Base-by-base conservation (phyloP, 2,888 invertebrate species). In the Acanthosepion esculentum region DNA sequence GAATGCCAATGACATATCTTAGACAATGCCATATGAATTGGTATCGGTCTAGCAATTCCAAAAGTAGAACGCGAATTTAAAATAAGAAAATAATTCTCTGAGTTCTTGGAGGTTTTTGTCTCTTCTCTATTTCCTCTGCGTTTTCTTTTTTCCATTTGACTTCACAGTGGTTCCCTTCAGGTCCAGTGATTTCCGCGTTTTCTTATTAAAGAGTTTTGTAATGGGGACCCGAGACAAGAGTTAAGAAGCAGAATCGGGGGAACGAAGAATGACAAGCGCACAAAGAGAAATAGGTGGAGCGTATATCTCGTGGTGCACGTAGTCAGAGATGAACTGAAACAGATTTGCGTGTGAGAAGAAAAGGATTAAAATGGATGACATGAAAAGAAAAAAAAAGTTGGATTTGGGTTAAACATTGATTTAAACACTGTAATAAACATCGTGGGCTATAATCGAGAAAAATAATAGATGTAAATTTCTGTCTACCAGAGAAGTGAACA, bases 141-240 rank as follows among this genome's bases (percentile, higher is more conserved):
- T 33, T 15, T 78, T n/a, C 33, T 78, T 15, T 78, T 78, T 78
- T 78, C 78, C 78, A 78, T 78, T 78, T 78, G 78, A 78, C 78
- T 78, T 78, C 78, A n/a, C 78, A 33, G 78, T 78, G n/a, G n/a
- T 78, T 18, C n/a, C 33, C 78, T 78, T 78, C 78, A n/a, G 78
- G 23, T 78, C 78, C 78, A n/a, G 15, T 78, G n/a, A 78, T 78
- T 78, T 33, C 78, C 78, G 18, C 78, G 78, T 78, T 78, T 78
- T 78, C 78, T 10, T 78, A 78, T 78, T 78, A 78, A 78, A 78
- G 78, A 78, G n/a, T 78, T 78, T 78, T 78, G 78, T n/a, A 78
- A 78, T 78, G 78, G n/a, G n/a, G 78, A 33, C 41, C 78, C n/a
- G 33, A n/a, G 23, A 78, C n/a, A 12, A 5, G 15, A 78, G n/a